A percentile compares a stretch with the other conserved stretches of the same genome.
These are phyloP conservation scores for Anguilla anguilla DNA, from an alignment of 2,797 vertebrate species.

Conservation along the genomic window DNA sequence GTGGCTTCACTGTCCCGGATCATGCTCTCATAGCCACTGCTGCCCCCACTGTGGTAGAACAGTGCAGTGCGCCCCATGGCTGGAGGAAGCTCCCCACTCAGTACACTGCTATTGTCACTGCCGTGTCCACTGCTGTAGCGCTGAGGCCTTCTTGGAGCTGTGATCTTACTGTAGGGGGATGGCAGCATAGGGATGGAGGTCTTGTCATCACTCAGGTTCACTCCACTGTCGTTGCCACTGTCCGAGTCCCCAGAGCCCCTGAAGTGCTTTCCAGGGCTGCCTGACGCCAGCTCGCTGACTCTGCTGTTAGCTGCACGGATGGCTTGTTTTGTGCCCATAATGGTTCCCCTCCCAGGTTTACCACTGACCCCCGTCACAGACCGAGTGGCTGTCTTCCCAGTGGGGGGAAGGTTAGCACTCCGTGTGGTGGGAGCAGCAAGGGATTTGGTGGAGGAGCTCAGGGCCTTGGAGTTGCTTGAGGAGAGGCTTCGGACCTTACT, in stretches of 20 bases:
- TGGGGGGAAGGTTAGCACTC: conserved; percentile 73
- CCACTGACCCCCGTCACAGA: conserved; percentile 63
- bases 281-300: conserved; percentile 86
- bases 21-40: conserved; percentile 98
- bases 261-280: conserved; percentile 77
- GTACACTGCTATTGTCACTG: conserved; percentile 95
- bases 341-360: conserved; percentile 87
- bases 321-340: conserved; percentile 97
- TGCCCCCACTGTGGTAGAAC: conserved; percentile 94
- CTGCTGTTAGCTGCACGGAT: conserved; percentile 92
- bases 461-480: conserved; percentile 76
- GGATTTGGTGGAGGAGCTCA: conserved; percentile 86
- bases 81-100: conserved; percentile 93
- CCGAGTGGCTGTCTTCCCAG: conserved; percentile 75
- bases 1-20: conserved; percentile 97
- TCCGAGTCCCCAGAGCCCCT: conserved; percentile 85
- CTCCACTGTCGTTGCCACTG: conserved; percentile 85
- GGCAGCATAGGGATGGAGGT: conserved; percentile 78
- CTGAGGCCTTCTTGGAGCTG: conserved; percentile 89
- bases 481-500: conserved; percentile 83
- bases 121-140: conserved; percentile 96
- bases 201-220: conserved; percentile 61
- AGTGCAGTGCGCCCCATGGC: conserved; percentile 96
- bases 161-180: conserved; percentile 97
- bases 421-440: conserved; percentile 71